These are phyloP conservation scores for Elaeidobius kamerunicus DNA, from an alignment of 2,888 invertebrate genomes.

Conservation along the genomic window DNA sequence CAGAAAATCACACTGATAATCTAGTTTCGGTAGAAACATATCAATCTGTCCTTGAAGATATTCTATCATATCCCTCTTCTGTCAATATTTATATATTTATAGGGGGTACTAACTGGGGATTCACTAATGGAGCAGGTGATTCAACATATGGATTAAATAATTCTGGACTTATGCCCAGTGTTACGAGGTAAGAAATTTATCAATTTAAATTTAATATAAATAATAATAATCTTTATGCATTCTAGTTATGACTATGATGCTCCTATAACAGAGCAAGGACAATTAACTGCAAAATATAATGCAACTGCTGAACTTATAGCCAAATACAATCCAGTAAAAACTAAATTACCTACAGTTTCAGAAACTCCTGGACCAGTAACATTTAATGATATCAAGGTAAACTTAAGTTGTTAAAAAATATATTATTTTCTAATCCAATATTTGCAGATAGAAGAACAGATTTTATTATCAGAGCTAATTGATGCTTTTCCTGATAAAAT, in stretches of 20 bases:
- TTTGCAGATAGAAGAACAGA: conserved; percentile 41
- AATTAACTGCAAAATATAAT: conserved; percentile 72
- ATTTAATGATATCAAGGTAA: conserved; percentile 68
- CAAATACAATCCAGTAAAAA: conserved; percentile 44
- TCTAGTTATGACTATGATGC: conserved; percentile 29
- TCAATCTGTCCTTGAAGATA: conserved; percentile 37
- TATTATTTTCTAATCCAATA: background rate
- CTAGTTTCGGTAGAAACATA: conserved; percentile 35
- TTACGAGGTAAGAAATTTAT: conserved; percentile 19
- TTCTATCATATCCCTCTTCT: conserved; percentile 47
- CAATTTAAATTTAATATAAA: background rate
- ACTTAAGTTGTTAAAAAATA: background rate
- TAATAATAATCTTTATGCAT: background rate
- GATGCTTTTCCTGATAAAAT: conserved; percentile 27
- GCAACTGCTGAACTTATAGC: conserved; percentile 51
- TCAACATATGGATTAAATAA: conserved; percentile 19
- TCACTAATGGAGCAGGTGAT: conserved; percentile 40
- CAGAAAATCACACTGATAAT: conserved; percentile 38
- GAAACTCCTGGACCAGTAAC: conserved; percentile 68
- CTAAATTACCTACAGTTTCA: conserved; percentile 61
- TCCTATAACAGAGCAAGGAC: conserved; percentile 44
- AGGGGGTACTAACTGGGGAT: conserved; percentile 85
- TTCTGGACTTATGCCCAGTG: conserved; percentile 25
- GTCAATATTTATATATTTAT: conserved; percentile 91
- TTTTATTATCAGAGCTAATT: conserved; percentile 33